Base-by-base conservation (phyloP, 2,888 invertebrate genomes). In the Netelia melanura region DNA sequence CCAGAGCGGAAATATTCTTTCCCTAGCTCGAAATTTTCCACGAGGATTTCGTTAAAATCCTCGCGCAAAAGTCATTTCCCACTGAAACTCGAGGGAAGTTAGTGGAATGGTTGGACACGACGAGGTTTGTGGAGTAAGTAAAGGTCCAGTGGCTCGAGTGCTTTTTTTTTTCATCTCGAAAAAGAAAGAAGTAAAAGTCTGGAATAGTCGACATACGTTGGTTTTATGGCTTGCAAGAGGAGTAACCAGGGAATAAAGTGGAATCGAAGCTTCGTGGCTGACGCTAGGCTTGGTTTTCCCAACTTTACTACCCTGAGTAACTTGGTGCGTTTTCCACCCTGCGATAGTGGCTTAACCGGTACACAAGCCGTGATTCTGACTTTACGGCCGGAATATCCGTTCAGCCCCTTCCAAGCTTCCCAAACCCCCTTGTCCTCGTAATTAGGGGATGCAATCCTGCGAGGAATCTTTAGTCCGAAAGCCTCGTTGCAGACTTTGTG, bases 201-300 rank as follows among this genome's bases (percentile, higher is more conserved):
- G 21, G 38, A 65, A 48, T 44, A 44, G 65, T 67, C 44, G 21
- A n/a, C 56, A n/a, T 17, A 54, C n/a, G 38, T 43, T 38, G 44
- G 21, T 43, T 76, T 76, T 67, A 76, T 67, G n/a, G 67, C 8
- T 6, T 11, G 23, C 30, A 21, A 14, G 14, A 10, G 61, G n/a
- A 65, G 21, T 56, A 38, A 61, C 43, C 58, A 54, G 30, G 3
- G 61, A 43, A 61, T 68, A 68, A 77, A 77, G 67, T 8, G 43
- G 56, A 67, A 67, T 74, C 61, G 21, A 76, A 67, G 67, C 25
- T 44, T 0, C n/a, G 11, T 21, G n/a, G 23, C 38, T 54, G 62
- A 21, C 56, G 8, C 10, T 25, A 1, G 21, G 3, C 0, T 11
- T 14, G 48, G 10, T 11, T 14, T 21, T 38, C 38, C 38, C 38